A percentile compares a stretch with the other conserved stretches of the same genome.
Conservation (phyloP, 2,888 invertebrate genomes). For the Tuta absoluta region DNA sequence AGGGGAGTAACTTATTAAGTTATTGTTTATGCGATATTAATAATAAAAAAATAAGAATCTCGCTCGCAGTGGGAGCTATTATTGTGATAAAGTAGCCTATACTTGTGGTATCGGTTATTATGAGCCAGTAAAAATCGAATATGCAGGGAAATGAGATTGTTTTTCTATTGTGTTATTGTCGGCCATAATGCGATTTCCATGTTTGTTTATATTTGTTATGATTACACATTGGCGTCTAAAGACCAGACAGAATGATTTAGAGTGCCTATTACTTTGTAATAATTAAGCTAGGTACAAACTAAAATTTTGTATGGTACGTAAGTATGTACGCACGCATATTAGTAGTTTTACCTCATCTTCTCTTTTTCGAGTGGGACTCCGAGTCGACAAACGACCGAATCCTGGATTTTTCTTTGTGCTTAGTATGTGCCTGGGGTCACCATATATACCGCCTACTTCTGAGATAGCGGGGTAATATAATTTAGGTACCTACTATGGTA, state of each 20-base stretch:
- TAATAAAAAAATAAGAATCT: constrained; percentile 74
- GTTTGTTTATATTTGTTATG: constrained; percentile 51
- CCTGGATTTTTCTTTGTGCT: no score
- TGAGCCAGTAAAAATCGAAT: constrained; percentile 59
- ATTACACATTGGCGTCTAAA: constrained; percentile 10
- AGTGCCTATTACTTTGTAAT: neutral
- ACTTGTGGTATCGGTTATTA: constrained; percentile 58
- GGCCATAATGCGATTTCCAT: constrained; percentile 63
- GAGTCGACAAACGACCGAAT: no score
- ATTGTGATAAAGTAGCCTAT: constrained; percentile 55
- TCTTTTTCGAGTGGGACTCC: neutral
- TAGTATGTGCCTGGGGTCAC: no score
- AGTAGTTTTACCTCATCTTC: no score
- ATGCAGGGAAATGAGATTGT: constrained; percentile 68
- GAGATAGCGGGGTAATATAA: no score
- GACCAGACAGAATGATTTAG: constrained; percentile 1
- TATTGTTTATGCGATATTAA: constrained; percentile 79
- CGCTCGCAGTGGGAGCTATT: constrained; percentile 56
- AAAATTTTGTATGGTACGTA: no score
- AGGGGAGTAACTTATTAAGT: constrained; percentile 77
- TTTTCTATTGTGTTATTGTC: constrained; percentile 55
- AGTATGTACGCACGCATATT: no score
- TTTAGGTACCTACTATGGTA: no score
- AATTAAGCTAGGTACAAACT: neutral
- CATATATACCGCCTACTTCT: no score